Evolutionary conservation across 1,140 invertebrate species (phyloP), one percentile per base, ranked within the genome.

Genomic region (Aphidius gifuensis): DNA sequence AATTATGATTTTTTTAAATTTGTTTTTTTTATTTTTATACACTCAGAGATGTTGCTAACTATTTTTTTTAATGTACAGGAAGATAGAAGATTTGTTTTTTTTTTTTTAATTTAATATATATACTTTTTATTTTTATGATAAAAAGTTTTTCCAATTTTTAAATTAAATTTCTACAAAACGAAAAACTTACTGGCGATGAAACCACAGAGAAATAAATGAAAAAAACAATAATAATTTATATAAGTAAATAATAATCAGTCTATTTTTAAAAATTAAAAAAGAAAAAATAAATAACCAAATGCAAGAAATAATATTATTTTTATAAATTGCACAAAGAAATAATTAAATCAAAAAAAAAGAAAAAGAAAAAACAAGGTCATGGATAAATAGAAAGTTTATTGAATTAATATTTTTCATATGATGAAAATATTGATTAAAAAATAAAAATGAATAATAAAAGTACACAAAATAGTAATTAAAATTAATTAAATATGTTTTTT

Each of bases 11-110:
- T 23, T 23, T 23, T 23, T 23, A 76, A 63, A 66, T 57, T 70
- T 55, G 56, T 66, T 69, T 66, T 63, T 71, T 70, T 74, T 76
- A 73, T 74, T 43, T 55, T 55, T 55, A 43, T 40, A 72, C 70
- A 68, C 66, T 71, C 64, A 75, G 65, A 74, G 66, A 71, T 65
- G 59, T 69, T 68, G 16, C 64, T 65, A 62, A 66, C 65, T 67
- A 53, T 70, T 23, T 23, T 23, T 23, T 23, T 69, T 68, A 71
- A 74, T 76, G 64, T 76, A 77, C 71, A 78, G 75, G 74, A 78
- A 77, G 76, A 77, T 77, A 72, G 68, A 73, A 57, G 58, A 60
- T 60, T 56, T n/a, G n/a, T 69, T 68, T 64, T 61, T 58, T 62
- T 68, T 68, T 66, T 66, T 54, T 47, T 45, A 39, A 39, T 58